Base-by-base conservation (phyloP, 2,797 vertebrate species). In the Margarornis squamiger region DNA sequence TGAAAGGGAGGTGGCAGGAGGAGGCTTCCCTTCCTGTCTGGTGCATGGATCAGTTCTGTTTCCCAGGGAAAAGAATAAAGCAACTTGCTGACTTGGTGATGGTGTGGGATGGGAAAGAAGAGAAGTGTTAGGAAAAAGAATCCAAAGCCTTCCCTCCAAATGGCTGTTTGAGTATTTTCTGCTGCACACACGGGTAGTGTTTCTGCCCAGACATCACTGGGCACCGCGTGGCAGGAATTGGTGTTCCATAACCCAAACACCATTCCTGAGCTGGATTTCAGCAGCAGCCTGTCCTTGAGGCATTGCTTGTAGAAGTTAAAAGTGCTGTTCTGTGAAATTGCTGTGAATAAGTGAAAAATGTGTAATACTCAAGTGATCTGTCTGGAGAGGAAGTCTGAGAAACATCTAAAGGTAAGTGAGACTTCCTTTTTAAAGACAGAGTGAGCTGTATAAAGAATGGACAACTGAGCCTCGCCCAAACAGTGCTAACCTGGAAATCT, bases 341-440 rank as follows among this genome's bases (percentile, higher is more conserved):
- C 20, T 91, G 41, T 55, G 63, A 84, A 32, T 81, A 66, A 73
- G 61, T 82, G 67, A 61, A 65, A 92, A 88, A 17, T 67, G 12
- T 46, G 0, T 77, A 95, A 85, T 96, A 90, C 88, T 97, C 90
- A 94, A 95, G 93, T 96, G 91, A 90, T 96, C 48, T 68, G 8
- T 96, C 36, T 97, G 95, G 96, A 95, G 97, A 95, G 95, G 90
- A 95, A 92, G 84, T 91, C 85, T 97, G 93, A 95, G 81, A 81
- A 87, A 11, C 93, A 49, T 5, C 74, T 54, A 41, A 84, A 97
- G 97, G 97, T 97, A 95, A 97, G 97, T 97, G 93, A 67, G 71
- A 11, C 57, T 63, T 90, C 62, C 48, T 70, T 84, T 51, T 68
- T 66, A 46, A 59, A 61, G 49, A 61, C 34, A 66, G 61, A 74